A percentile compares a stretch with the other conserved stretches of the same genome.
phyloP scores from a whole-genome alignment of 2,888 invertebrate genomes.

The Acanthosepion esculentum region DNA sequence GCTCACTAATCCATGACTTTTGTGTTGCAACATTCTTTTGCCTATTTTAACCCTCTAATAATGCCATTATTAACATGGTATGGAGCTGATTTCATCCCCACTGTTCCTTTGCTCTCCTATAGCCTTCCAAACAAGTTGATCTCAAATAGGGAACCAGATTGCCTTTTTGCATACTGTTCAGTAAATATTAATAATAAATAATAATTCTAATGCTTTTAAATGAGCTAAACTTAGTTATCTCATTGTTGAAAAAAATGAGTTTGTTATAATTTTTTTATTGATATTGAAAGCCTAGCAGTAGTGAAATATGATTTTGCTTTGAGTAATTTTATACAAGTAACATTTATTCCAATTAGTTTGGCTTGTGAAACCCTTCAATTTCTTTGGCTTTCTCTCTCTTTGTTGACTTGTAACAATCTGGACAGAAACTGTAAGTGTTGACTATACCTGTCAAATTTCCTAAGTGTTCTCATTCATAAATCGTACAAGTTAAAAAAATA shows the following conservation, averaged over 20 bases:
- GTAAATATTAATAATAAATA: not conserved
- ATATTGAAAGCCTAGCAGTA: not conserved
- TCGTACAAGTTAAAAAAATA: not conserved
- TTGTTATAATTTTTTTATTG: not conserved
- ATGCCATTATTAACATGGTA: not conserved
- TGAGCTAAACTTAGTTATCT: not conserved
- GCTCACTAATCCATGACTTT: slow-evolving; percentile 33
- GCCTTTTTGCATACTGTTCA: not conserved
- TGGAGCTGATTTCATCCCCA: not conserved
- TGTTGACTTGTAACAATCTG: not conserved
- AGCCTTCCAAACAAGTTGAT: not conserved
- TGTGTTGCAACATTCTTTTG: not conserved
- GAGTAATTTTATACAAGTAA: not conserved
- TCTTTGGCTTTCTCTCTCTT: not conserved
- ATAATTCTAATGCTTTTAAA: not conserved
- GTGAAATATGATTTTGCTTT: not conserved
- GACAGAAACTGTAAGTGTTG: not conserved
- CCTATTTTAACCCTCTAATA: not conserved
- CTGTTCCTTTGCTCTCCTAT: not conserved
- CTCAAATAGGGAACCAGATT: not conserved
- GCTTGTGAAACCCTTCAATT: not conserved
- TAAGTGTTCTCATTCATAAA: not conserved
- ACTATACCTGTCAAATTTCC: not conserved
- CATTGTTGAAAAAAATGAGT: not conserved
- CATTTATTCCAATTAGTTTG: not conserved